Percentiles rank a stretch among this genome's conserved stretches.
Conservation (phyloP, 1,140 invertebrate genomes). For the Batillaria attramentaria region DNA sequence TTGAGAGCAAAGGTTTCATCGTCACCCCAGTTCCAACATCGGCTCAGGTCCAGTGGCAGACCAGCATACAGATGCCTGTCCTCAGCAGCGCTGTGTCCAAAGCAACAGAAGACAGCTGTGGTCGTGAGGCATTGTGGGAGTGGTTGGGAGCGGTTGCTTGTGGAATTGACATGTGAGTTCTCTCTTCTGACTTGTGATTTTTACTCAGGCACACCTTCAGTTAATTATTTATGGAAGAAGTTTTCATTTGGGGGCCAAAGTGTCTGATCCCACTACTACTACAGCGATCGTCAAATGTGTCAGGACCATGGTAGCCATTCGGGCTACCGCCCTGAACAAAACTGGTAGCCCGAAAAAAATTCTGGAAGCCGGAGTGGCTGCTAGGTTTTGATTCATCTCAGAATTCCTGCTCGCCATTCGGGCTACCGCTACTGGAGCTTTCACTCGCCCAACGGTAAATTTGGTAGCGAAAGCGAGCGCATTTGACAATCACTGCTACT, state of each 20-base stretch:
- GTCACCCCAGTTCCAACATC: constrained; percentile 30
- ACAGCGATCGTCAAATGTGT: too few species aligned
- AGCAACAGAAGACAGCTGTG: constrained; percentile 25
- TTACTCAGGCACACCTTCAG: not conserved
- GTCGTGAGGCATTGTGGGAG: constrained; percentile 51
- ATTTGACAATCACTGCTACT: too few species aligned
- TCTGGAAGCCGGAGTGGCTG: too few species aligned
- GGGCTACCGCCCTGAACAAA: too few species aligned
- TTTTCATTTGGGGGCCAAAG: not conserved
- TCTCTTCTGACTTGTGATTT: not conserved
- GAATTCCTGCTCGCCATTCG: too few species aligned
- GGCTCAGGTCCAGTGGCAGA: constrained; percentile 34
- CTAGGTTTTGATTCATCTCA: too few species aligned
- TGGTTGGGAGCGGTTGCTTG: constrained; percentile 59
- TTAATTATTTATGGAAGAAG: not conserved
- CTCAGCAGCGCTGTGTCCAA: constrained; percentile 33
- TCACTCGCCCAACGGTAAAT: too few species aligned
- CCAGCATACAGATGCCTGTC: constrained; percentile 42
- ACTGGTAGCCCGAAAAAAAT: too few species aligned
- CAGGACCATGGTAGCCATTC: too few species aligned
- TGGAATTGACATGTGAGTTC: constrained; percentile 53
- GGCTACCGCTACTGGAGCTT: too few species aligned
- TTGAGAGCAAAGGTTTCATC: constrained; percentile 41
- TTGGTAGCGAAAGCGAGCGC: too few species aligned
- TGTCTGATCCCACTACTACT: too few species aligned